These are phyloP conservation scores for Hydrozoanthus tunicans DNA, from an alignment of 64 coral and sea anemone species.

Conservation along the genomic window DNA sequence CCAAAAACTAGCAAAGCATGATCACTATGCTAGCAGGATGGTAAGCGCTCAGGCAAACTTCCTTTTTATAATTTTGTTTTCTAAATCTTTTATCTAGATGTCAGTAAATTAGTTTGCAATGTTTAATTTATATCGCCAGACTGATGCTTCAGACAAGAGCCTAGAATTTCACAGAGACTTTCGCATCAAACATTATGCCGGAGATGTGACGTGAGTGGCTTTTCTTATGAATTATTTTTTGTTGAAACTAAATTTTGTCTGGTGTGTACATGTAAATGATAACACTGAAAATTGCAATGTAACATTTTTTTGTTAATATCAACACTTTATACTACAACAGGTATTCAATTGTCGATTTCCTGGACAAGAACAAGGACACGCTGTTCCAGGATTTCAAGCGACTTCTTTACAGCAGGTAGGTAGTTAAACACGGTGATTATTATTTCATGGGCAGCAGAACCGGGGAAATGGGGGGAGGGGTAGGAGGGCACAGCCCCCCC, in stretches of 20 bases:
- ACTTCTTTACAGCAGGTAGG: constrained; percentile 89
- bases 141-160: constrained; percentile 77
- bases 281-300: not conserved
- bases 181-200: constrained; percentile 93
- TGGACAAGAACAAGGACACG: constrained; percentile 97
- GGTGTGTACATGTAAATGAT: not conserved
- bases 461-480: no score
- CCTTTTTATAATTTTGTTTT: not conserved
- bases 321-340: constrained; percentile 37
- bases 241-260: not conserved
- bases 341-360: constrained; percentile 82
- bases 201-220: constrained; percentile 94
- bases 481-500: no score
- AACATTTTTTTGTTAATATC: not conserved
- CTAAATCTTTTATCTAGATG: not conserved
- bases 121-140: constrained; percentile 53
- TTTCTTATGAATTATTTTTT: not conserved
- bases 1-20: constrained; percentile 81
- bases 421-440: no score
- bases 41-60: constrained; percentile 32
- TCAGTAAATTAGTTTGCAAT: constrained; percentile 15
- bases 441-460: no score
- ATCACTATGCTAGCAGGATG: constrained; percentile 88
- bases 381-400: constrained; percentile 97
- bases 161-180: constrained; percentile 91